Evolutionary conservation across 2,113 vertebrate genomes (phyloP).

Genomic region (Argyrosomus japonicus): DNA sequence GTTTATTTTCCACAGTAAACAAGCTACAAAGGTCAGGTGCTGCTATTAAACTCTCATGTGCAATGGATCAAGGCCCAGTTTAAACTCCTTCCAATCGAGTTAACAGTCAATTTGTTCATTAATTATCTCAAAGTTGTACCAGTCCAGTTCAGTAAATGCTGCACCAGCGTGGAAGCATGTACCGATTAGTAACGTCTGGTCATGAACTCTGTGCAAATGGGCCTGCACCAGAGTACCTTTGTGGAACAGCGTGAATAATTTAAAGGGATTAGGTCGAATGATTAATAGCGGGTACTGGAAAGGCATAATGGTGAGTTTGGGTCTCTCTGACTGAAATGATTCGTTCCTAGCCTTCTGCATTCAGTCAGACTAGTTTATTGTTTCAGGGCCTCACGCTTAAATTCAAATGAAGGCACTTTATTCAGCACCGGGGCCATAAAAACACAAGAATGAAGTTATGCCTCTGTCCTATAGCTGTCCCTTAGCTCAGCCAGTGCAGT

Average conservation of each 20-base stretch:
- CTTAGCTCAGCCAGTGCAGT: constrained; percentile 1
- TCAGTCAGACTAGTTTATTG: constrained; percentile 54
- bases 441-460: constrained; percentile 31
- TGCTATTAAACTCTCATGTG: constrained; percentile 28
- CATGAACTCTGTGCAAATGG: constrained; percentile 67
- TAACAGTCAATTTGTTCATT: constrained; percentile 69
- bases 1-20: constrained; percentile 25
- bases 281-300: constrained; percentile 67
- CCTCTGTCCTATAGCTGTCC: constrained; percentile 14
- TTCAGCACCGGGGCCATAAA: constrained; percentile 44
- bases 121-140: constrained; percentile 68
- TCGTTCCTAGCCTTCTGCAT: constrained; percentile 58
- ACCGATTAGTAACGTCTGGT: constrained; percentile 67
- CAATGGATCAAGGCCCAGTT: constrained; percentile 39
- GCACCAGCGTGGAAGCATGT: constrained; percentile 49
- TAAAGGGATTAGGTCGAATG: constrained; percentile 69
- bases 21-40: constrained; percentile 41
- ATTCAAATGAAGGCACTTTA: constrained; percentile 56
- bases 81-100: constrained; percentile 43
- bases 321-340: constrained; percentile 70
- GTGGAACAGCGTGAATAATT: constrained; percentile 77
- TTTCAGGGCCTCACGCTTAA: constrained; percentile 47
- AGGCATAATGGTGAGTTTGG: constrained; percentile 60
- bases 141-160: constrained; percentile 54
- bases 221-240: constrained; percentile 57